A percentile compares a stretch with the other conserved stretches of the same genome.
Evolutionary conservation across 2,797 vertebrate species (phyloP).

Genomic region (Argya squamiceps): DNA sequence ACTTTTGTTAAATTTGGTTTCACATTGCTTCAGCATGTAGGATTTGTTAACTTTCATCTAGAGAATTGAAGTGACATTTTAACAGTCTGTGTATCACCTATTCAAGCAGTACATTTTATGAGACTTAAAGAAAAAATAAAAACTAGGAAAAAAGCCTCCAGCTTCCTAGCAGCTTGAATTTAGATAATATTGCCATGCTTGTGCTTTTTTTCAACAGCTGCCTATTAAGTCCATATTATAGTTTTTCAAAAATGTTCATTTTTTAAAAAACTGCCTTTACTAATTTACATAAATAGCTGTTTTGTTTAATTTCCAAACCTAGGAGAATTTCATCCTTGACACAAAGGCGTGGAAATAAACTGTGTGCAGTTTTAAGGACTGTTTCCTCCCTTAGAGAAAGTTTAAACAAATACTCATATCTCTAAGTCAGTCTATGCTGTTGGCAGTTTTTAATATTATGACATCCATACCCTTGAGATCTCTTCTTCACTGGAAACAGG

Average conservation of each 20-base stretch:
- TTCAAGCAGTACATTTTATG: background rate
- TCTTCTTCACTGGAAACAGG: background rate
- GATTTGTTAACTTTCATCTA: slow-evolving; percentile 50
- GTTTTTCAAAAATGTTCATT: background rate
- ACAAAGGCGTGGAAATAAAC: background rate
- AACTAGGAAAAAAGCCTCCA: background rate
- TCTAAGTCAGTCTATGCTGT: background rate
- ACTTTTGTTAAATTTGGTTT: slow-evolving; percentile 22
- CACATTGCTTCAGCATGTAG: slow-evolving; percentile 9
- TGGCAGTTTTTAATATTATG: background rate
- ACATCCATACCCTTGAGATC: background rate
- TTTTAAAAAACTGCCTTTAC: background rate
- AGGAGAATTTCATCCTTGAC: background rate
- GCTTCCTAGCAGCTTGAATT: background rate
- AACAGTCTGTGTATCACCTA: background rate
- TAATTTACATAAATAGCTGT: background rate
- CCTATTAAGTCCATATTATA: background rate
- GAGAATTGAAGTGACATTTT: background rate
- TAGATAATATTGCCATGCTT: background rate
- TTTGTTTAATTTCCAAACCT: background rate
- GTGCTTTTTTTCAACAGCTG: background rate
- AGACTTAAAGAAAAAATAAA: background rate
- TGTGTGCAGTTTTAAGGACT: background rate
- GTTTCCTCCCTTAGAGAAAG: background rate
- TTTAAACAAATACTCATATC: background rate